A percentile compares a stretch with the other conserved stretches of the same genome.
phyloP scores from a whole-genome alignment of 2,888 invertebrate genomes.

The Helleia helle region DNA sequence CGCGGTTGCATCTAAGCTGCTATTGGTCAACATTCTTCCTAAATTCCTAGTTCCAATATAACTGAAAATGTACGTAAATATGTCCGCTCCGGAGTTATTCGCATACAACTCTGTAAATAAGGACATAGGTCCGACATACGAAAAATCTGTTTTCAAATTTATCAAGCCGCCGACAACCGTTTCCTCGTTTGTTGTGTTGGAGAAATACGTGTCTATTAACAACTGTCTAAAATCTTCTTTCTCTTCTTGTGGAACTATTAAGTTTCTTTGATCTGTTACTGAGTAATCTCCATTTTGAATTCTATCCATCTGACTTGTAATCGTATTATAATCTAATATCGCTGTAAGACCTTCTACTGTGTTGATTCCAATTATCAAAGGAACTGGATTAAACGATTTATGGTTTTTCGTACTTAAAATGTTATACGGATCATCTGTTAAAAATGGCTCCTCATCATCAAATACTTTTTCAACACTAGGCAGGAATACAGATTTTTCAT shows the following conservation, averaged over 20 bases:
- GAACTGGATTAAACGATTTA: slow-evolving; percentile 46
- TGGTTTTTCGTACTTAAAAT: slow-evolving; percentile 38
- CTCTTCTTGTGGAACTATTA: slow-evolving; percentile 35
- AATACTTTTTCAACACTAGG: slow-evolving; percentile 50
- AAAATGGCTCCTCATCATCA: slow-evolving; percentile 50
- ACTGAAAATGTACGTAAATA: slow-evolving; percentile 52
- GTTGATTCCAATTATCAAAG: slow-evolving; percentile 67
- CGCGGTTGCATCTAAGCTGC: slow-evolving; percentile 47
- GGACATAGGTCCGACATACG: slow-evolving; percentile 52
- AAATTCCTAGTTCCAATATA: slow-evolving; percentile 55
- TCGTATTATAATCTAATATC: slow-evolving; percentile 51
- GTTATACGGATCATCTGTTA: slow-evolving; percentile 57
- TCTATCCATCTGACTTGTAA: slow-evolving; percentile 52
- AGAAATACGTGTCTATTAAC: slow-evolving; percentile 50
- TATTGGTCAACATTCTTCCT: slow-evolving; percentile 51
- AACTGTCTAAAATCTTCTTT: slow-evolving; percentile 37
- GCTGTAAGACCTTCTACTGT: slow-evolving; percentile 69
- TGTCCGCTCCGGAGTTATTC: slow-evolving; percentile 36
- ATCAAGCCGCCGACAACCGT: slow-evolving; percentile 50
- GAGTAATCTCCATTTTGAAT: slow-evolving; percentile 50
- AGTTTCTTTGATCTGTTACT: slow-evolving; percentile 42
- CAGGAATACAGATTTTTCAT: slow-evolving; percentile 50
- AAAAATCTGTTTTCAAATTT: slow-evolving; percentile 56
- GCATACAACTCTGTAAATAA: slow-evolving; percentile 48
- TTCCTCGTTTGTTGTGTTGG: slow-evolving; percentile 46